Conservation (phyloP, 2,888 invertebrate species). For the Rotaria macrura region DNA sequence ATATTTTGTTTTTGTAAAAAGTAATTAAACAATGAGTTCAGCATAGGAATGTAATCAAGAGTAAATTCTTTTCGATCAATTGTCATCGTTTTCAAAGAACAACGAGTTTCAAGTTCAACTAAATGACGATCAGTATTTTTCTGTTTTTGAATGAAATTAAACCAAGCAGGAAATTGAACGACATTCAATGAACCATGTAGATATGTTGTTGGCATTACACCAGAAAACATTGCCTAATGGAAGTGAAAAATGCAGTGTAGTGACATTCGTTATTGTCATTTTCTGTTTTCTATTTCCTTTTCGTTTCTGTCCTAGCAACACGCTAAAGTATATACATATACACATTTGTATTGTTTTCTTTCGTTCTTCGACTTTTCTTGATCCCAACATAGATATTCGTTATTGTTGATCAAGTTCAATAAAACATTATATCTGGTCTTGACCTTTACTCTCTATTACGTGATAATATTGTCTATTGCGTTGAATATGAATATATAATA, state of each 20-base stretch:
- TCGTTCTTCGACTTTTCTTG: no score
- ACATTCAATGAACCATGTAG: slow-evolving; percentile 71
- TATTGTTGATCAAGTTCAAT: no score
- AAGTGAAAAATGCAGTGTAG: slow-evolving; percentile 59
- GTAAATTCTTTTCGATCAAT: slow-evolving; percentile 66
- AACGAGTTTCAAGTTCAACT: slow-evolving; percentile 75
- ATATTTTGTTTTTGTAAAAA: slow-evolving; percentile 70
- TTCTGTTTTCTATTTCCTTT: no score
- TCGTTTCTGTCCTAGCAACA: no score
- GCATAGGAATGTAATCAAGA: slow-evolving; percentile 72
- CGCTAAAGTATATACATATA: no score
- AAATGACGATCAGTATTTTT: slow-evolving; percentile 69
- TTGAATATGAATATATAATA: no score
- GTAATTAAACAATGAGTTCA: slow-evolving; percentile 64
- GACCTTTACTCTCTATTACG: no score
- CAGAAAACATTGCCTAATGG: slow-evolving; percentile 52
- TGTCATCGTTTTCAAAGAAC: slow-evolving; percentile 68
- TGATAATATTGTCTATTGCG: no score
- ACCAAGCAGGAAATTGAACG: slow-evolving; percentile 84
- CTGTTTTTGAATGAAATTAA: slow-evolving; percentile 77
- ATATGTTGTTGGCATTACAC: not conserved
- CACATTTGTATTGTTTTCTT: no score
- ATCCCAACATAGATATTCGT: no score
- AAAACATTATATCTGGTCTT: no score
- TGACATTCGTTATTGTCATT: no score